Percentiles rank a stretch among this genome's conserved stretches.
Evolutionary conservation across 2,797 vertebrate genomes (phyloP).

Genomic region (Otolemur crassicaudatus): DNA sequence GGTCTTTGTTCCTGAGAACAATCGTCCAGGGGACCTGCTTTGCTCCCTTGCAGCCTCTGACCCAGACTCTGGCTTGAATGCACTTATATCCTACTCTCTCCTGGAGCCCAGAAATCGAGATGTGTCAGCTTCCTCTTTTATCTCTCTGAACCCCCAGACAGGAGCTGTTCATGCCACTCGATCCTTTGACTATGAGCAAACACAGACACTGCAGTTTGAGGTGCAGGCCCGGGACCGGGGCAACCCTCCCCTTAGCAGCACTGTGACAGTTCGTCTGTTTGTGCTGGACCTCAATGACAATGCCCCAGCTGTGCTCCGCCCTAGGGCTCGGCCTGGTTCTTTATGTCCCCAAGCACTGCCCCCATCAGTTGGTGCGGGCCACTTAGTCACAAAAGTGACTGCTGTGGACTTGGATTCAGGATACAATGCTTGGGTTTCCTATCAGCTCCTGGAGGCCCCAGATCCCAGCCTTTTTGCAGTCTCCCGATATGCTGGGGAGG

Average conservation of each 20-base stretch:
- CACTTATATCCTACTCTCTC: slow-evolving; percentile 85
- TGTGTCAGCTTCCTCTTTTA: slow-evolving; percentile 84
- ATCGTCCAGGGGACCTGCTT: slow-evolving; percentile 79
- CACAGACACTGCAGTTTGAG: slow-evolving; percentile 83
- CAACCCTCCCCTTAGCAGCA: slow-evolving; percentile 86
- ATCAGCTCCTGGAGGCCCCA: slow-evolving; percentile 85
- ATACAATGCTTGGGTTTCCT: slow-evolving; percentile 88
- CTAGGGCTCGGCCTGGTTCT: slow-evolving; percentile 81
- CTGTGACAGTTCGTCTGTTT: slow-evolving; percentile 85
- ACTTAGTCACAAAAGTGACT: slow-evolving; percentile 88
- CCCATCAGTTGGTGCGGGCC: slow-evolving; percentile 85
- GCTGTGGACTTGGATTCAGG: slow-evolving; percentile 90
- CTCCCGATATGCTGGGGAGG: slow-evolving; percentile 93
- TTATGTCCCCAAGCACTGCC: slow-evolving; percentile 86
- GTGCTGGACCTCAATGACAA: slow-evolving; percentile 87
- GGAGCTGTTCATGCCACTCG: slow-evolving; percentile 85
- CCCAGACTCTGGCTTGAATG: slow-evolving; percentile 86
- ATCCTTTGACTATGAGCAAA: slow-evolving; percentile 87
- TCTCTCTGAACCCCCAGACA: slow-evolving; percentile 87
- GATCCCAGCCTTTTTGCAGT: slow-evolving; percentile 88
- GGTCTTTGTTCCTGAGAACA: slow-evolving; percentile 85
- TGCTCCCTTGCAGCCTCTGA: slow-evolving; percentile 81
- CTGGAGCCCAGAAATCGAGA: slow-evolving; percentile 80
- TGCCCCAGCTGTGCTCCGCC: slow-evolving; percentile 85
- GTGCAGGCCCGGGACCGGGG: slow-evolving; percentile 86